A percentile compares a stretch with the other conserved stretches of the same genome.
Conservation (phyloP, 2,888 invertebrate genomes). For the Ormyrus labotus region DNA sequence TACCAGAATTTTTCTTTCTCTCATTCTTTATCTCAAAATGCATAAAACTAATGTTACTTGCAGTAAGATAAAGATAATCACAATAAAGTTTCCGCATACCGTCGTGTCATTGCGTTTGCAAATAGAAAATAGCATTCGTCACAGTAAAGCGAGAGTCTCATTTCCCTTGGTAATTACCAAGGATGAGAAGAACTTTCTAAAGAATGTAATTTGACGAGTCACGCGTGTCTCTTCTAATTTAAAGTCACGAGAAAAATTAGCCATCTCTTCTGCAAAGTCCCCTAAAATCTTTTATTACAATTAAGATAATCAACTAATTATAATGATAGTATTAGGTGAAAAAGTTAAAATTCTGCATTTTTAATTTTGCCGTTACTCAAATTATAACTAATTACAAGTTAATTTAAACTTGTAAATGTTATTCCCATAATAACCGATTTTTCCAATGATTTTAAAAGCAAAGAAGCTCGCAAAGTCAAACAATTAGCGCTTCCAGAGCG, state of each 20-base stretch:
- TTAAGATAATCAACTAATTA: background rate
- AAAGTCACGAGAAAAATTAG: conserved; percentile 34
- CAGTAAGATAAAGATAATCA: conserved; percentile 19
- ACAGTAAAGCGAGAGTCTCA: conserved; percentile 10
- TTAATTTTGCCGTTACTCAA: background rate
- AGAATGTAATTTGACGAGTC: conserved; percentile 60
- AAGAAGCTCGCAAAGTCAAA: conserved; percentile 29
- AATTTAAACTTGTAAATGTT: background rate
- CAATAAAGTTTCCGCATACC: conserved; percentile 14
- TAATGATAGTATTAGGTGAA: no score
- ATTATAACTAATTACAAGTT: background rate
- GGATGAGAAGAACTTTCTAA: conserved; percentile 62
- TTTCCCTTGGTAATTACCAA: conserved; percentile 60
- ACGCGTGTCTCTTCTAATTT: conserved; percentile 33
- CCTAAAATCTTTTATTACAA: conserved; percentile 8
- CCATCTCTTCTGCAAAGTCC: background rate
- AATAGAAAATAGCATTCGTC: conserved; percentile 39
- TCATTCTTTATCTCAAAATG: no score
- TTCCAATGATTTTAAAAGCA: no score
- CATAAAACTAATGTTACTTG: background rate
- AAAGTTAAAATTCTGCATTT: no score
- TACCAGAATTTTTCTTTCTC: no score
- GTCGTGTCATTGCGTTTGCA: background rate
- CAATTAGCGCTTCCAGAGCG: conserved; percentile 44
- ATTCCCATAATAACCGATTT: no score